Evolutionary conservation across 2,797 vertebrate species (phyloP).

Genomic region (Myoxocephalus aenaeus): DNA sequence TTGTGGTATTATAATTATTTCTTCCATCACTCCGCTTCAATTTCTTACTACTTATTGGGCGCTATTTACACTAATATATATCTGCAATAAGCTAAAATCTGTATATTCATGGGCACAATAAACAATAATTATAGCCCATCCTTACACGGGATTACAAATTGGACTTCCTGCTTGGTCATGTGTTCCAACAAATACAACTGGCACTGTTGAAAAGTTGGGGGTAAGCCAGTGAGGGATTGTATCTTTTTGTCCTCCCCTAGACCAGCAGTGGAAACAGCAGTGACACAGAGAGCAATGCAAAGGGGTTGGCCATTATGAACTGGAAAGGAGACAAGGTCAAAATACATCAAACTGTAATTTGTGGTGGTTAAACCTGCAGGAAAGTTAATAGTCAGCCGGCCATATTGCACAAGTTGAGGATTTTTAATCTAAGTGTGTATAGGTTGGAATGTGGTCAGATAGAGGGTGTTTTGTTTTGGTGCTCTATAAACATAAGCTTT

Average conservation of each 20-base stretch:
- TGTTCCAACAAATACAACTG: background rate
- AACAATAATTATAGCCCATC: background rate
- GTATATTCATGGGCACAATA: too few species aligned
- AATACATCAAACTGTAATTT: background rate
- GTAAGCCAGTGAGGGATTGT: slow-evolving; percentile 17
- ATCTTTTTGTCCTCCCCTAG: background rate
- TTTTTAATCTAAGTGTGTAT: slow-evolving; percentile 4
- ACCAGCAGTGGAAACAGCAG: background rate
- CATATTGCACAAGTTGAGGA: background rate
- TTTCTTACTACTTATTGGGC: too few species aligned
- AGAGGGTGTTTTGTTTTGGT: slow-evolving; percentile 39
- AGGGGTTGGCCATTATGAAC: background rate
- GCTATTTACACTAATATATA: background rate
- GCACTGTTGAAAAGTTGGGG: background rate
- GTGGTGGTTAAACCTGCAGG: slow-evolving; percentile 15
- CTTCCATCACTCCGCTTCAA: background rate
- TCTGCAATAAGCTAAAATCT: background rate
- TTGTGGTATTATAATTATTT: background rate
- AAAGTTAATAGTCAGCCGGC: background rate
- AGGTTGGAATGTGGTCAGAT: slow-evolving; percentile 41
- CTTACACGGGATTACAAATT: too few species aligned
- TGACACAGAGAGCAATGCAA: background rate
- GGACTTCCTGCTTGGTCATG: background rate
- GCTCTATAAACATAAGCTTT: slow-evolving; percentile 35
- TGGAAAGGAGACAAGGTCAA: too few species aligned